phyloP scores from a whole-genome alignment of 2,888 invertebrate species.

The Diaphora mendica region DNA sequence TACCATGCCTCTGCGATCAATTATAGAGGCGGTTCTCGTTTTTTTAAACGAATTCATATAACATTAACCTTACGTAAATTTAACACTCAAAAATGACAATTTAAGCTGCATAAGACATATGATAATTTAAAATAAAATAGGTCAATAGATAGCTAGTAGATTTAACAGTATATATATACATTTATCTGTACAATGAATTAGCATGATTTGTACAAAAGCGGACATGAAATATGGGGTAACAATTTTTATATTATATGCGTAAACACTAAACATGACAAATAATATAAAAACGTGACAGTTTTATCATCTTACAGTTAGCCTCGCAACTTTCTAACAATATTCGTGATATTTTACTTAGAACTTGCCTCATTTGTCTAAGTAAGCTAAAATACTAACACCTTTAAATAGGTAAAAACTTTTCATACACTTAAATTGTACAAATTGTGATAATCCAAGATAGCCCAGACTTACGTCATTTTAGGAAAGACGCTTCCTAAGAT shows the following conservation, averaged over 20 bases:
- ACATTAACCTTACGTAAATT: neutral
- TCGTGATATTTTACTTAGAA: slow-evolving; percentile 31
- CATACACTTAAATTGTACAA: neutral
- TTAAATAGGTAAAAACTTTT: slow-evolving; percentile 1
- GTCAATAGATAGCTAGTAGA: neutral
- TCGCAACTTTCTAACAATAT: slow-evolving; percentile 41
- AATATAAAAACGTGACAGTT: slow-evolving; percentile 40
- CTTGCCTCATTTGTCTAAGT: slow-evolving; percentile 24
- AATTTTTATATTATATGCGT: slow-evolving; percentile 18
- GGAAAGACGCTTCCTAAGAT: too few relatives aligned
- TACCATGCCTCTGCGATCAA: neutral
- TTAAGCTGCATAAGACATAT: neutral
- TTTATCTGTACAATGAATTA: slow-evolving; percentile 20
- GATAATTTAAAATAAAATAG: neutral
- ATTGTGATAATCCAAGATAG: neutral
- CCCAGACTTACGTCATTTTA: too few relatives aligned
- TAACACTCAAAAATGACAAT: neutral
- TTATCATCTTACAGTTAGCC: slow-evolving; percentile 28
- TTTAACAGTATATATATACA: neutral
- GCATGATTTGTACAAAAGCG: slow-evolving; percentile 29
- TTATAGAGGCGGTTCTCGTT: neutral
- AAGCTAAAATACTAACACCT: slow-evolving; percentile 19
- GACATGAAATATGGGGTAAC: slow-evolving; percentile 26
- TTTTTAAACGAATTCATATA: too few relatives aligned
- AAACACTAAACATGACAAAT: slow-evolving; percentile 21